Base-by-base conservation (phyloP, 2,797 vertebrate genomes). In the Oceanodroma leucorhoa region DNA sequence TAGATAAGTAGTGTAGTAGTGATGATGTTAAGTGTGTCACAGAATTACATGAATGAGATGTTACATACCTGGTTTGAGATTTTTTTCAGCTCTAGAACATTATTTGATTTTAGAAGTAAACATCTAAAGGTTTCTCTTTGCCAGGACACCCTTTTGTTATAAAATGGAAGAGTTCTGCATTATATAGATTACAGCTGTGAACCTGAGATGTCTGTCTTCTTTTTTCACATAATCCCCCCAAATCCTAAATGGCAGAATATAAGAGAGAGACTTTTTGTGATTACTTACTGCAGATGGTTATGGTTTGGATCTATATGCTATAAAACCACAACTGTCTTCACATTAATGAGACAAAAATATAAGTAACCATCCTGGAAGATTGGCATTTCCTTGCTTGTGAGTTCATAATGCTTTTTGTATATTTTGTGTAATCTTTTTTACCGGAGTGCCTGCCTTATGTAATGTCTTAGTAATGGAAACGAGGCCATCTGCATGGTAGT, bases 341-440 rank as follows among this genome's bases (percentile, higher is more conserved):
- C n/a, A 50, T 67, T 75, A 73, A 80, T 82, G 51, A 80, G 73
- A 45, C 18, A 50, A 64, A 85, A 84, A 73, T 64, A 23, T 30
- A 62, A 87, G 34, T 34, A 87, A 57, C 11, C 38, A 15, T 85
- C 32, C 38, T 55, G 61, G 51, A 92, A 83, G 57, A 54, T 0
- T 83, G 80, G 5, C 32, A 43, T 82, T 94, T 88, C 43, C 48
- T 95, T 84, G 53, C 72, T 67, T 79, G 5, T 66, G 89, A 73
- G 23, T 90, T 95, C 41, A 61, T 83, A 83, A 40, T 65, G 54
- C 26, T 73, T 93, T 81, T 75, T 26, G 20, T 93, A 3, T 77
- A 58, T 64, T 94, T 94, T 93, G 87, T 85, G 34, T 93, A 89
- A 94, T 87, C 71, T 73, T 45, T 92, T 76, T 89, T 60, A 51